Evolutionary conservation across 2,888 invertebrate genomes (phyloP).

Genomic region (Rhagonycha fulva): DNA sequence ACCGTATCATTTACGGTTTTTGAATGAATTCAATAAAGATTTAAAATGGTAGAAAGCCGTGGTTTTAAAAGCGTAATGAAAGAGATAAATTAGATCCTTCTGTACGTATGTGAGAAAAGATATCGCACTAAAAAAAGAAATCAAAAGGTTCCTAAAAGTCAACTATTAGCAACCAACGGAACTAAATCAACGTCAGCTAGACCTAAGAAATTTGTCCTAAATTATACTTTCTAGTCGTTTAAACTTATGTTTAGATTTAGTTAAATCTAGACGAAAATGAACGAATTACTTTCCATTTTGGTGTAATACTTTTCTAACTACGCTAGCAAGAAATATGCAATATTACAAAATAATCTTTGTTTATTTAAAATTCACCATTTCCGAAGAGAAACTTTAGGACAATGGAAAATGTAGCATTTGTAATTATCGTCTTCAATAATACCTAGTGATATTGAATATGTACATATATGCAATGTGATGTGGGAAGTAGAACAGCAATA

Average conservation of each 20-base stretch:
- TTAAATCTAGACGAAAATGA: not conserved
- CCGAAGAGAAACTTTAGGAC: not conserved
- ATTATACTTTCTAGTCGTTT: not conserved
- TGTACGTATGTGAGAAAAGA: not conserved
- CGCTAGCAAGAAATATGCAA: not conserved
- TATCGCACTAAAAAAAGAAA: not conserved
- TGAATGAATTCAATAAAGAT: not conserved
- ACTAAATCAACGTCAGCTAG: not conserved
- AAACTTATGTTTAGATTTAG: not conserved
- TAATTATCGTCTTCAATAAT: not conserved
- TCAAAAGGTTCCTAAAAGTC: not conserved
- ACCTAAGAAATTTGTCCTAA: not conserved
- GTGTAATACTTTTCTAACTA: not conserved
- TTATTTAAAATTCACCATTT: not conserved
- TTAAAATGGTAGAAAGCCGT: not conserved
- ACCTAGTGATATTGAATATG: not conserved
- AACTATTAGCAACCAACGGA: not conserved
- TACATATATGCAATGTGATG: not conserved
- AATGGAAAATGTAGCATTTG: not conserved
- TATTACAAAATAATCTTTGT: not conserved
- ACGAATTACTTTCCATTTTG: not conserved
- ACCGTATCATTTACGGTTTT: not conserved
- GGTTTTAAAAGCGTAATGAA: not conserved
- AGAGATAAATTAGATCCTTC: not conserved
- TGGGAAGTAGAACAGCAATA: not conserved